These are phyloP conservation scores for Umimayanthus chanpuru DNA, from an alignment of 92 coral and sea anemone genomes.

Conservation along the genomic window DNA sequence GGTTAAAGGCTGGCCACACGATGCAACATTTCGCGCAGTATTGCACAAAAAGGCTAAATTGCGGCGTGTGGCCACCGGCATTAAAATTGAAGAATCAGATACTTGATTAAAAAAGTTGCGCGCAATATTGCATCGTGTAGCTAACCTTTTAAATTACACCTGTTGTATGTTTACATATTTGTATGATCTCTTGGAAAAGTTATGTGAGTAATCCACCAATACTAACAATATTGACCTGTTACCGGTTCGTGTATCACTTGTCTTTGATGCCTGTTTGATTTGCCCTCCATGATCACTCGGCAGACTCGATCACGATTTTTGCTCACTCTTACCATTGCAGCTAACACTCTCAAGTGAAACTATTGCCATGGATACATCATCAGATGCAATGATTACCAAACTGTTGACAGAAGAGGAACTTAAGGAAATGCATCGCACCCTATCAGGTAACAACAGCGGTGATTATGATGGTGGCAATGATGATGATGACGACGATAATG, in stretches of 20 bases:
- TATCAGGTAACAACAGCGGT: constrained; percentile 37
- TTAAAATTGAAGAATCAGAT: too few relatives aligned
- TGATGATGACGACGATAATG: neutral
- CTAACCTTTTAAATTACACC: neutral
- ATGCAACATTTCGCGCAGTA: too few relatives aligned
- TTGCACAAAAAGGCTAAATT: too few relatives aligned
- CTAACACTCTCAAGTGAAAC: constrained; percentile 32
- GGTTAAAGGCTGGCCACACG: neutral
- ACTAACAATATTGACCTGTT: too few relatives aligned
- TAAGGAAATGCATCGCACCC: constrained; percentile 49
- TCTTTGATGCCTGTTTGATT: too few relatives aligned
- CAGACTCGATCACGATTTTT: neutral
- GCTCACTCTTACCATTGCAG: constrained; percentile 22
- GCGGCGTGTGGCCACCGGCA: too few relatives aligned
- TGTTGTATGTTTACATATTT: neutral
- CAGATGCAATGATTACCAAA: constrained; percentile 66
- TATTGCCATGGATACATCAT: constrained; percentile 58
- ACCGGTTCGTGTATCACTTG: too few relatives aligned
- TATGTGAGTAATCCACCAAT: too few relatives aligned
- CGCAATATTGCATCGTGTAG: too few relatives aligned
- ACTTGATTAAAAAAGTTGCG: too few relatives aligned
- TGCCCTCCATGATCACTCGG: too few relatives aligned
- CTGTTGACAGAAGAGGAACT: constrained; percentile 65
- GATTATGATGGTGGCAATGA: neutral
- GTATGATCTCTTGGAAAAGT: too few relatives aligned